Percentiles rank a stretch among this genome's conserved stretches.
phyloP scores from a whole-genome alignment of 2,888 invertebrate genomes.

The Chesias legatella region DNA sequence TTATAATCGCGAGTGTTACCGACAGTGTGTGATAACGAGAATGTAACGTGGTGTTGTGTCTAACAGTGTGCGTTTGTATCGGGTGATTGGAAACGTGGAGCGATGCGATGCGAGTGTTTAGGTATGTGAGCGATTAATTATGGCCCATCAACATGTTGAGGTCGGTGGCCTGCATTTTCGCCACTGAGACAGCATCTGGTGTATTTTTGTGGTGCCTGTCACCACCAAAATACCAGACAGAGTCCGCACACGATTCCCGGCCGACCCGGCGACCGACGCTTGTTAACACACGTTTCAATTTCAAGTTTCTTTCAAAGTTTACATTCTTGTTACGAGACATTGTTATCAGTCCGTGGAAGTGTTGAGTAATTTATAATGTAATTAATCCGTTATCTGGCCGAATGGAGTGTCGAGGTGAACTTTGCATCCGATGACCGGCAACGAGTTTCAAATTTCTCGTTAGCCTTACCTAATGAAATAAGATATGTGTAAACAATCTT shows the following conservation, averaged over 20 bases:
- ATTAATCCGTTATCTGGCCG: constrained; percentile 71
- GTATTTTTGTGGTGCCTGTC: constrained; percentile 56
- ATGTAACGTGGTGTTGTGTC: constrained; percentile 76
- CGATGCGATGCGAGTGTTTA: constrained; percentile 72
- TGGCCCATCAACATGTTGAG: constrained; percentile 63
- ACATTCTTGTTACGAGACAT: constrained; percentile 39
- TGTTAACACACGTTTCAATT: too few species aligned
- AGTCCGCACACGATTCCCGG: constrained; percentile 16
- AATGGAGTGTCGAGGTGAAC: constrained; percentile 52
- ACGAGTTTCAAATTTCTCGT: too few species aligned
- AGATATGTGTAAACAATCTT: too few species aligned
- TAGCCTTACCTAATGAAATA: too few species aligned
- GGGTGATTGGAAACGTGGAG: constrained; percentile 66
- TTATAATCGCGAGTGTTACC: constrained; percentile 73
- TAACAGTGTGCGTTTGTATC: constrained; percentile 57
- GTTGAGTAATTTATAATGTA: constrained; percentile 74
- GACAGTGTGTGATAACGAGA: constrained; percentile 76
- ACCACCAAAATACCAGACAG: constrained; percentile 30
- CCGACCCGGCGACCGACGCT: too few species aligned
- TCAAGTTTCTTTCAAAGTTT: constrained; percentile 24
- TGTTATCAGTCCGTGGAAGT: constrained; percentile 70
- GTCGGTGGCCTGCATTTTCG: constrained; percentile 68
- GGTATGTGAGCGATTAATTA: constrained; percentile 77
- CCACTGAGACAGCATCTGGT: constrained; percentile 46
- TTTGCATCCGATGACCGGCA: constrained; percentile 44